Evolutionary conservation across 2,888 invertebrate species (phyloP), one percentile per base, ranked within the genome.

Genomic region (Antheraea yamamai): DNA sequence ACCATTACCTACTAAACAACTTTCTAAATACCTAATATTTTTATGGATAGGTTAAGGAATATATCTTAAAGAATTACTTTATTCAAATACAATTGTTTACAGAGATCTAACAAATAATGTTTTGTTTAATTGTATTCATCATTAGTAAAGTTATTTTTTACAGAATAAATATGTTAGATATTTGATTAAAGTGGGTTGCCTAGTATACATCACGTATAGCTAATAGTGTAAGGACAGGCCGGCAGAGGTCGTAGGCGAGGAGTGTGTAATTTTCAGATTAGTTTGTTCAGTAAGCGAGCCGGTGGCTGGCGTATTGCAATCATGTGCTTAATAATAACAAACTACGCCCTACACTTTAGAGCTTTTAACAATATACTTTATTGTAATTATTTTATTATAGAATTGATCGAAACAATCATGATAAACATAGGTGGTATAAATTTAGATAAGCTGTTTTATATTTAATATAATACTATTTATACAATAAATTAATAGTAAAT

Each of bases 211-310:
- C n/a, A 35, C 39, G 70, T 8, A 39, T 70, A n/a, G 70, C 70
- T 39, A 86, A 77, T 76, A 78, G 77, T 75, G 78, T 79, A 79
- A 80, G 81, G 79, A 81, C 78, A 78, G 77, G 12, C 70, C 70
- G 47, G 76, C 79, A 61, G 61, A 61, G 61, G 23, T 61, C 61
- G 61, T 61, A 12, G n/a, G 23, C 12, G 61, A 23, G 61, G 61
- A 23, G 87, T 88, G 90, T 91, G 91, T 94, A 91, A 94, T 94
- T 94, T 93, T 89, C 92, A 92, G 92, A 94, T 94, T 94, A 94
- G 94, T 94, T 94, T 94, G 92, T 91, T 92, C 89, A 91, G 92
- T 85, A 89, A 88, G 88, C 89, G 87, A 88, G 88, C 85, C 81
- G 83, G 84, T 79, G 84, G 85, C 81, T 83, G 84, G 82, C 82